phyloP scores from a whole-genome alignment of 1,140 invertebrate species.

The Acyrthosiphon pisum region DNA sequence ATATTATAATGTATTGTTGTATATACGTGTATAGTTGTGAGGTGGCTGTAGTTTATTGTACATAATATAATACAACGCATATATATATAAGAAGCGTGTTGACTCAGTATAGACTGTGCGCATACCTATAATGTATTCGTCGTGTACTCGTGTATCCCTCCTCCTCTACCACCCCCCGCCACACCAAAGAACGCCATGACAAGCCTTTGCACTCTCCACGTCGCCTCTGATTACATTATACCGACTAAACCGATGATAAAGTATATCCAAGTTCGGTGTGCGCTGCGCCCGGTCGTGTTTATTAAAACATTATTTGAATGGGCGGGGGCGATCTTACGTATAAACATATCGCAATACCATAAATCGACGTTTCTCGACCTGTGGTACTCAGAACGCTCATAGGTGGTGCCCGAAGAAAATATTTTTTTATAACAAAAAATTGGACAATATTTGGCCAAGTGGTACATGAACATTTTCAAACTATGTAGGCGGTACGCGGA shows the following conservation, averaged over 20 bases:
- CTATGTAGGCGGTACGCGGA: too few species aligned
- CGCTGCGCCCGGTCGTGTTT: background rate
- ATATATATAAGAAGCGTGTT: background rate
- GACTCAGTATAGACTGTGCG: background rate
- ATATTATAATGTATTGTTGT: too few species aligned
- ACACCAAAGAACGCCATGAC: background rate
- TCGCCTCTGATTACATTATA: background rate
- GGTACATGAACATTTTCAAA: too few species aligned
- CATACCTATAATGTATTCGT: background rate
- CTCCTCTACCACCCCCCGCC: too few species aligned
- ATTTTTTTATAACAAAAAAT: too few species aligned
- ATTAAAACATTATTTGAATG: slow-evolving; percentile 26
- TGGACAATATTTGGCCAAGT: too few species aligned
- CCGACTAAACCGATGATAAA: slow-evolving; percentile 34
- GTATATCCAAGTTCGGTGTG: background rate
- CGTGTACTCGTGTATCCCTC: background rate
- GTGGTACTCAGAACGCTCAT: too few species aligned
- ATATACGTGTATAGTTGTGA: background rate
- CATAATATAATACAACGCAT: background rate
- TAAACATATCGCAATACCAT: too few species aligned
- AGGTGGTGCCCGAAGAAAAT: too few species aligned
- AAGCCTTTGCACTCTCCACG: slow-evolving; percentile 45
- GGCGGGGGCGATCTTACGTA: background rate
- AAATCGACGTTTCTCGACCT: too few species aligned
- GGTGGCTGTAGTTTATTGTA: background rate